These are phyloP conservation scores for Micoletzkya japonica DNA, from an alignment of 2,888 invertebrate genomes.

Conservation along the genomic window DNA sequence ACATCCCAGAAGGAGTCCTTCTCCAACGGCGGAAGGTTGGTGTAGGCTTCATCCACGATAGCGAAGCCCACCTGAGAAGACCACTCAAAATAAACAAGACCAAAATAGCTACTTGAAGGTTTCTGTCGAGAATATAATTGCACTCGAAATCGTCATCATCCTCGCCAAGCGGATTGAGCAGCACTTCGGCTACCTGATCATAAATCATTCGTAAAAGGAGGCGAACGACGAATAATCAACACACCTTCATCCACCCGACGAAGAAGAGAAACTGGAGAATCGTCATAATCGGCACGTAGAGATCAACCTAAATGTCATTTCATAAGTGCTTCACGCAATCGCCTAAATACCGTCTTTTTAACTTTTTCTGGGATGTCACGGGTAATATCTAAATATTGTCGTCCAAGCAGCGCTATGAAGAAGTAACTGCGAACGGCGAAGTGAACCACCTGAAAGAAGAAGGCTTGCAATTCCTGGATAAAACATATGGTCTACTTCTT, in stretches of 20 bases:
- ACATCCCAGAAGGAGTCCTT: constrained; percentile 45
- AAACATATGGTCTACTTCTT: too few relatives aligned
- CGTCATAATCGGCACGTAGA: constrained; percentile 59
- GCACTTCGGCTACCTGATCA: constrained; percentile 44
- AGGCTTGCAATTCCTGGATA: too few relatives aligned
- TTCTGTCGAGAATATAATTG: constrained; percentile 58
- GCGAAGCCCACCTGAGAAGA: constrained; percentile 48
- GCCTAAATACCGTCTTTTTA: too few relatives aligned
- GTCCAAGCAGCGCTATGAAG: constrained; percentile 50
- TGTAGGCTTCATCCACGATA: constrained; percentile 56
- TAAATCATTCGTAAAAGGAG: not conserved
- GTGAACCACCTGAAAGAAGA: constrained; percentile 59
- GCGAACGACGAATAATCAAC: not conserved
- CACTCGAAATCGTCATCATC: constrained; percentile 60
- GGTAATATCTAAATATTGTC: constrained; percentile 47
- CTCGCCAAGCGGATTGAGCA: constrained; percentile 55
- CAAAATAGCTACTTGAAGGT: constrained; percentile 41
- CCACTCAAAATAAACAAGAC: not conserved
- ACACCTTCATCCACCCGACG: constrained; percentile 60
- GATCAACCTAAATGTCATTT: constrained; percentile 40
- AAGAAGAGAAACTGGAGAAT: constrained; percentile 60
- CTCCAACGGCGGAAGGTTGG: constrained; percentile 47
- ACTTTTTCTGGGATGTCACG: constrained; percentile 36
- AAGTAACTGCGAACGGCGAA: constrained; percentile 57
- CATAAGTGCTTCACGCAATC: not conserved